A percentile compares a stretch with the other conserved stretches of the same genome.
Conservation (phyloP, 2,888 invertebrate genomes). For the Anagyrus pseudococci region DNA sequence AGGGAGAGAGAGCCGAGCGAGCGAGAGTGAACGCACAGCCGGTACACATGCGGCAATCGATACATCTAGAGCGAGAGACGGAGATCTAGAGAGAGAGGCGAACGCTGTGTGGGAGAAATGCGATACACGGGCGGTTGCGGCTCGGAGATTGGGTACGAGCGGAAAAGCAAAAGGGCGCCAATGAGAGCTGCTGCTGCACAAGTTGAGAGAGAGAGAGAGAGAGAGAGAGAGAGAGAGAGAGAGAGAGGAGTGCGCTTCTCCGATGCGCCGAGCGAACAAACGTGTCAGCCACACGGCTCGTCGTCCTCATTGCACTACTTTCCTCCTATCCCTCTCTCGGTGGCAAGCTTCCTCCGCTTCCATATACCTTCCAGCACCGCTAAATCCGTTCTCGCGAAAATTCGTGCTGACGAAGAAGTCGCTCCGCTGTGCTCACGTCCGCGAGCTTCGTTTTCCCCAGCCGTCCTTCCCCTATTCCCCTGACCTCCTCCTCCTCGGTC, state of each 20-base stretch:
- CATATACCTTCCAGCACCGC: conserved; percentile 5
- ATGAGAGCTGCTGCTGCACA: neutral
- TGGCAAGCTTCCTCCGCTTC: neutral
- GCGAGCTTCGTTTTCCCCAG: neutral
- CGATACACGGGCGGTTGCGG: neutral
- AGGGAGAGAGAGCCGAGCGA: too few species aligned
- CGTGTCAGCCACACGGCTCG: conserved; percentile 28
- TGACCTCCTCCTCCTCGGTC: neutral
- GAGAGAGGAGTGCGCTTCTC: too few species aligned
- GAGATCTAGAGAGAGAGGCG: too few species aligned
- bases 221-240: too few species aligned
- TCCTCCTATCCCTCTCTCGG: neutral
- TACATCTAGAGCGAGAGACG: too few species aligned
- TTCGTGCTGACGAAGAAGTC: conserved; percentile 37
- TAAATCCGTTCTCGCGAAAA: conserved; percentile 31
- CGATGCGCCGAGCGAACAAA: conserved; percentile 31
- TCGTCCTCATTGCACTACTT: conserved; percentile 2
- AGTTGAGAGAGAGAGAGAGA: too few species aligned
- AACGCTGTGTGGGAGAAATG: too few species aligned
- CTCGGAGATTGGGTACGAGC: neutral
- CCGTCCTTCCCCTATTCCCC: neutral
- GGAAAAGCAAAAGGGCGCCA: neutral
- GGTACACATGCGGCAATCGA: too few species aligned
- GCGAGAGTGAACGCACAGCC: too few species aligned
- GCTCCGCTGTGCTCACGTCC: neutral